Base-by-base conservation (phyloP, 2,888 invertebrate species). In the Dusona sp. region DNA sequence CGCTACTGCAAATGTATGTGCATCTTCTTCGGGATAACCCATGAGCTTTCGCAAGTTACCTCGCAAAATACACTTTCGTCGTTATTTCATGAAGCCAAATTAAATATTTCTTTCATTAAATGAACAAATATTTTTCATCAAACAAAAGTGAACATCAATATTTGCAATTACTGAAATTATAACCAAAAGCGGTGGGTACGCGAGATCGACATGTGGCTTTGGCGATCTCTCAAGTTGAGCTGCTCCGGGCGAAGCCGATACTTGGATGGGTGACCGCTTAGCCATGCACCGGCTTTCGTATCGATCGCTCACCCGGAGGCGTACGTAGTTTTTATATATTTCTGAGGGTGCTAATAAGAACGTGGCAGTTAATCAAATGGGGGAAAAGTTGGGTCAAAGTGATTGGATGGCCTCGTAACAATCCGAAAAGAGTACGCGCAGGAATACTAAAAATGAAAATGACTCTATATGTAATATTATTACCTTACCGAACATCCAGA, bases 1-100 rank as follows among this genome's bases (percentile, higher is more conserved):
- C 68, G 54, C 51, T 38, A 67, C 79, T 73, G 33, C 57, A 78
- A 29, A 61, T 61, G 25, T 38, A 33, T 29, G 6, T 54, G 33
- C 13, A 51, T 51, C 6, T 51, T 19, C 33, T 48, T 36, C 78
- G 25, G 51, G n/a, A 79, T 36, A 54, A 22, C 29, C 6, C 25
- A 51, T 48, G 29, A 51, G 45, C 45, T 51, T 33, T 61, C n/a
- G 11, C n/a, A 33, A 57, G 33, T 65, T n/a, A 22, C 45, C n/a
- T n/a, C 16, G 48, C 33, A 7, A n/a, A 61, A 22, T 22, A 25
- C 3, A 54, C 54, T 36, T 38, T 16, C 2, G 1, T 45, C 70
- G 70, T 29, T 19, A 29, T 29, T 48, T 70, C 25, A 68, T 22
- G 9, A 6, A 45, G 36, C 25, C 13, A 29, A 48, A 70, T 70